Conservation (phyloP, 2,113 vertebrate genomes). For the Pristiophorus japonicus region DNA sequence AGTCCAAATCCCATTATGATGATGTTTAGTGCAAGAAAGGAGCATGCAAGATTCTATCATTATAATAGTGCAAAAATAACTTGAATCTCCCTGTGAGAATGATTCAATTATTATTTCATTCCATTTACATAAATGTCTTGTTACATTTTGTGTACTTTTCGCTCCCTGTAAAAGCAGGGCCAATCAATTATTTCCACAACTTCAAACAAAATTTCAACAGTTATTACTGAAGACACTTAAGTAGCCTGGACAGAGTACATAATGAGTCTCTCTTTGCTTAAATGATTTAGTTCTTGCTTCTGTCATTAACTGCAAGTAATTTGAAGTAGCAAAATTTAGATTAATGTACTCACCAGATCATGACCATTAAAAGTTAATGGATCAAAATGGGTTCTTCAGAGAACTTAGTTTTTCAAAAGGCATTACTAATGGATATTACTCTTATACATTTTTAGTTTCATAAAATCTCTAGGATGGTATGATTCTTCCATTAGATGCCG, state of each 20-base stretch:
- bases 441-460: background rate
- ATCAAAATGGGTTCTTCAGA: background rate
- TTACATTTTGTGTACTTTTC: background rate
- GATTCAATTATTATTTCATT: background rate
- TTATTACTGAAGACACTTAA: background rate
- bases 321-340: background rate
- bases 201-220: conserved; percentile 23
- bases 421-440: background rate
- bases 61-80: background rate
- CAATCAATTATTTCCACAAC: conserved; percentile 31
- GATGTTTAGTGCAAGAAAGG: background rate
- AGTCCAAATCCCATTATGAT: too few species aligned
- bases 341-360: background rate
- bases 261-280: background rate
- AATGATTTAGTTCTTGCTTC: background rate
- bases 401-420: background rate
- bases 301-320: conserved; percentile 34
- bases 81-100: background rate
- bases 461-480: too few species aligned
- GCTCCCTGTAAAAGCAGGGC: background rate
- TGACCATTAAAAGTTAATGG: background rate
- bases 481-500: too few species aligned
- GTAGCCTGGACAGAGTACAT: background rate
- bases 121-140: background rate
- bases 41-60: background rate